Conservation (phyloP, 2,113 vertebrate genomes). For the Gorilla gorilla region DNA sequence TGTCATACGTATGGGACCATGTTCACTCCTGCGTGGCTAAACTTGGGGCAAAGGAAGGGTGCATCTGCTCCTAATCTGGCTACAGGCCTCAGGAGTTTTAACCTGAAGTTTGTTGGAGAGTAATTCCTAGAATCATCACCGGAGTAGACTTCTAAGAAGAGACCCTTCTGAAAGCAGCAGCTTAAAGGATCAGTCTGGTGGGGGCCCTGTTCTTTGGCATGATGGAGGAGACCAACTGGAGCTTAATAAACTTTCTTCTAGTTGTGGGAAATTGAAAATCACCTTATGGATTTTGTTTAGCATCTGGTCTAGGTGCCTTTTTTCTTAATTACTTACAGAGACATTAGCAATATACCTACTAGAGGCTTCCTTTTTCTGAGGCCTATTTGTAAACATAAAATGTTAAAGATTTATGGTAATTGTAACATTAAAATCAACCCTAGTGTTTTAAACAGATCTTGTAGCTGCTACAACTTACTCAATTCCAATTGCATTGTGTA, state of each 20-base stretch:
- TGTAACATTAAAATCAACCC: not conserved
- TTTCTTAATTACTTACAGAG: not conserved
- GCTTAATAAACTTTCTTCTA: not conserved
- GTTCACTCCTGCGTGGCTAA: not conserved
- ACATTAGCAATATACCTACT: slow-evolving; percentile 38
- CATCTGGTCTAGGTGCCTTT: not conserved
- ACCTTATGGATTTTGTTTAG: not conserved
- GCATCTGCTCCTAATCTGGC: not conserved
- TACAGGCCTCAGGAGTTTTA: not conserved
- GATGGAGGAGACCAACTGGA: not conserved
- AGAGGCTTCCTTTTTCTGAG: slow-evolving; percentile 1
- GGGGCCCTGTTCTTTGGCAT: not conserved
- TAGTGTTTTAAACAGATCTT: not conserved
- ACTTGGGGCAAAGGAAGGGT: not conserved
- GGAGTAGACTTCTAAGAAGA: not conserved
- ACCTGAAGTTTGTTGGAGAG: not conserved
- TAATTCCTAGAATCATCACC: not conserved
- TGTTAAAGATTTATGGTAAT: not conserved
- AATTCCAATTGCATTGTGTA: slow-evolving; percentile 6
- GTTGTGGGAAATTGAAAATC: slow-evolving; percentile 12
- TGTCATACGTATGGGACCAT: rapidly evolving
- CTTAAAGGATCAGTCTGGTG: not conserved
- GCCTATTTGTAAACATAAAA: slow-evolving; percentile 36
- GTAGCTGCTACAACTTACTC: not conserved
- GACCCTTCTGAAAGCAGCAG: not conserved